Evolutionary conservation across 2,888 invertebrate species (phyloP).

Genomic region (Sphecodes monilicornis): DNA sequence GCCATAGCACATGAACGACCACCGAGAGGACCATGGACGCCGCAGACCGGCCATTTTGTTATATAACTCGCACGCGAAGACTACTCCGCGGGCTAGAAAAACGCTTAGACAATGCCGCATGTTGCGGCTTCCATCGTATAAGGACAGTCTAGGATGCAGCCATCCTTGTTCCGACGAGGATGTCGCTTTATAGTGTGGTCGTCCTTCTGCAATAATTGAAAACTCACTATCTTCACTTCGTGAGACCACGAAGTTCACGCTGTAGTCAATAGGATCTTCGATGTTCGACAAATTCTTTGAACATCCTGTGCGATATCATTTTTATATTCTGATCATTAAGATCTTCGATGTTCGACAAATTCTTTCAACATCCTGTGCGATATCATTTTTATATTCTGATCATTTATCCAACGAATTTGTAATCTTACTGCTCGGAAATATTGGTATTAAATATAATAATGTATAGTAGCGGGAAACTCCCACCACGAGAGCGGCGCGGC

Average conservation of each 20-base stretch:
- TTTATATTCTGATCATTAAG: neutral
- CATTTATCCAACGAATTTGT: no score
- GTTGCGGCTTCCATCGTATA: slow-evolving; percentile 71
- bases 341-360: neutral
- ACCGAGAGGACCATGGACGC: slow-evolving; percentile 34
- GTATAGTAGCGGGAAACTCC: no score
- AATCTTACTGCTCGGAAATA: no score
- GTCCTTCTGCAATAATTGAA: slow-evolving; percentile 54
- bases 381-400: neutral
- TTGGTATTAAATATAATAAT: no score
- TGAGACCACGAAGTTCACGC: neutral
- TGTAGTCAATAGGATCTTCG: neutral
- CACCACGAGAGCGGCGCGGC: no score
- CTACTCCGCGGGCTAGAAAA: slow-evolving; percentile 64
- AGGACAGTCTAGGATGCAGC: slow-evolving; percentile 73
- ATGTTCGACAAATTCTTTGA: neutral
- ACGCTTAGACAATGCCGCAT: slow-evolving; percentile 73
- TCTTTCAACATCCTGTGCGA: neutral
- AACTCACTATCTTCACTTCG: neutral
- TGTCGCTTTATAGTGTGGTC: slow-evolving; percentile 44
- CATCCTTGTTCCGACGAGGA: slow-evolving; percentile 53
- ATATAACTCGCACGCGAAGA: slow-evolving; percentile 74
- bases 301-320: neutral
- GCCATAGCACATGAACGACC: slow-evolving; percentile 21
- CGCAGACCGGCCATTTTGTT: slow-evolving; percentile 72